Base-by-base conservation (phyloP, 2,113 vertebrate genomes). In the Reinhardtius hippoglossoides region DNA sequence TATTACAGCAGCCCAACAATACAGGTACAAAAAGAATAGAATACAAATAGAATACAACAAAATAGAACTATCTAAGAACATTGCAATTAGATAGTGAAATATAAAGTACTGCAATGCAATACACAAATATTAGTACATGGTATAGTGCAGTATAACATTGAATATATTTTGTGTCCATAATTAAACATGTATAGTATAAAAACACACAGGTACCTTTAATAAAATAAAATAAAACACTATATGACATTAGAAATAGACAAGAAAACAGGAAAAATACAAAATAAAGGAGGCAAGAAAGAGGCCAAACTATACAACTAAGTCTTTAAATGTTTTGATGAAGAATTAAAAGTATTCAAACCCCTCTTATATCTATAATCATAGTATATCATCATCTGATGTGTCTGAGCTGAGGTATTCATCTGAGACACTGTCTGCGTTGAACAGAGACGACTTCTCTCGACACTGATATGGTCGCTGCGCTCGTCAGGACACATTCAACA, bases 401-500 rank as follows among this genome's bases (percentile, higher is more conserved):
- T 27, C 24, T 15, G 24, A 58, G 56, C 14, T 9, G 26, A 27
- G 6, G 56, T 15, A 1, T 58, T 16, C 56, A 27, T 18, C 24
- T 58, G 56, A 13, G 31, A 3, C 10, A n/a, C 6, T 54, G 20
- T 31, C 31, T 54, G 18, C 9, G 50, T 54, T 10, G 50, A 54
- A 54, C 12, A 57, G 37, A 50, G 37, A 40, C 18, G 57, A 9
- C 79, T 80, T 71, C 10, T 50, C 52, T 58, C 58, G 63, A 80
- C 67, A 68, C 67, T 37, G 55, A 3, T 40, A 27, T 18, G 67
- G 77, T 71, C 26, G 54, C 58, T 74, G 67, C 2, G 31, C 83
- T 67, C 63, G 52, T 73, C 69, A 54, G 80, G 76, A 71, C 56
- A 85, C 84, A 92, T 93, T 91, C 87, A 83, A 86, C 90, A 90